These are phyloP conservation scores for Hemicentrotus pulcherrimus DNA, from an alignment of 35 echinoderm and acorn worm genomes.

Conservation along the genomic window DNA sequence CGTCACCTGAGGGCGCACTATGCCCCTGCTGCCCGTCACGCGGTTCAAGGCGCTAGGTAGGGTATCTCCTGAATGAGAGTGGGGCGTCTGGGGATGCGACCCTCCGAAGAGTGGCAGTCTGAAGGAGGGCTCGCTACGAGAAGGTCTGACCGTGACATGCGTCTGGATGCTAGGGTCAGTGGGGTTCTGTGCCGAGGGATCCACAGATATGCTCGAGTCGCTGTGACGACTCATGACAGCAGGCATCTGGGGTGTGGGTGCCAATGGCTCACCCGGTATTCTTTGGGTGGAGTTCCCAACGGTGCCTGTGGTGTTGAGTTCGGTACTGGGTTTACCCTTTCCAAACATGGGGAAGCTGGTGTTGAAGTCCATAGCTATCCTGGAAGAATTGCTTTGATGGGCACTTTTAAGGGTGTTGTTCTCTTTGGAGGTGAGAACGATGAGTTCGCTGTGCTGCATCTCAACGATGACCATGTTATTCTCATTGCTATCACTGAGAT, in stretches of 20 bases:
- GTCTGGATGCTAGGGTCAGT: not conserved
- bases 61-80: conserved; percentile 47
- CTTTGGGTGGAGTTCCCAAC: conserved; percentile 55
- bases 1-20: conserved; percentile 38
- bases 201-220: conserved; percentile 38
- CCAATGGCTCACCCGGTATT: not conserved
- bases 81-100: conserved; percentile 51
- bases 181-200: not conserved
- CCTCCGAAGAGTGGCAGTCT: conserved; percentile 54
- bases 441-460: conserved; percentile 18
- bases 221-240: conserved; percentile 29
- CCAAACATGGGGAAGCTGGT: conserved; percentile 72
- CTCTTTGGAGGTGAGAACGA: conserved; percentile 30
- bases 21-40: conserved; percentile 71
- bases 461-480: conserved; percentile 9
- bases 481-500: not conserved
- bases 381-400: conserved; percentile 19
- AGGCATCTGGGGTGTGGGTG: not conserved
- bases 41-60: conserved; percentile 81
- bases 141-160: conserved; percentile 25
- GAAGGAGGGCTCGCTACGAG: conserved; percentile 50
- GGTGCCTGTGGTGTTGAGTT: conserved; percentile 66
- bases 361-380: conserved; percentile 49
- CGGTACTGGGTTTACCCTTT: conserved; percentile 79
- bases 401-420: conserved; percentile 20